Conservation (phyloP, 2,113 vertebrate species). For the Geothlypis trichas region DNA sequence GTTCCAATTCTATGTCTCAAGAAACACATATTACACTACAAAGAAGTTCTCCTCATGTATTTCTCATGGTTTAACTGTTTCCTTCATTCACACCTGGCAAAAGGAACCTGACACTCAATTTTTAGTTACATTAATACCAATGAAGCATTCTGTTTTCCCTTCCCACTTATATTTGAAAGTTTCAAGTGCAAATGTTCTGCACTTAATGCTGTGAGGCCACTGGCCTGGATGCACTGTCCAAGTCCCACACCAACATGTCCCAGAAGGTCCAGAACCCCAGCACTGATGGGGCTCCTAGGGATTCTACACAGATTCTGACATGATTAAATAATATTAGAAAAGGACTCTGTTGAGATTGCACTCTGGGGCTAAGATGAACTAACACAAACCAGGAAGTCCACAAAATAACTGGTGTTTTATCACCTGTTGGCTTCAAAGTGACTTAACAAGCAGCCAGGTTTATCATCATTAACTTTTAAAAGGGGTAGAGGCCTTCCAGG, state of each 20-base stretch:
- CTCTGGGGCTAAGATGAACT: neutral
- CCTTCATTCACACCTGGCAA: neutral
- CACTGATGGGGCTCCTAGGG: neutral
- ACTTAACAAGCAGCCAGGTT: neutral
- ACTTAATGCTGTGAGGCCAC: neutral
- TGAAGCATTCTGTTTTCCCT: neutral
- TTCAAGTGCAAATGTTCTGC: neutral
- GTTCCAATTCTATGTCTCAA: neutral
- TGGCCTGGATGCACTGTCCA: neutral
- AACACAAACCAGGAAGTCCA: neutral
- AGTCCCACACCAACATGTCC: neutral
- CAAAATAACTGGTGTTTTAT: neutral
- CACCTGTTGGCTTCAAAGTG: neutral
- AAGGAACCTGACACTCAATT: neutral
- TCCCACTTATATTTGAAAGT: neutral
- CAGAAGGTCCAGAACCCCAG: neutral
- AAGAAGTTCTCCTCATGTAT: neutral
- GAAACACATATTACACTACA: neutral
- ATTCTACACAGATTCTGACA: neutral
- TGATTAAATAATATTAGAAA: neutral
- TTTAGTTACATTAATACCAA: neutral
- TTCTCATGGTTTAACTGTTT: neutral
- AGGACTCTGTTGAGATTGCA: neutral
- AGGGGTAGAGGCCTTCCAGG: neutral
- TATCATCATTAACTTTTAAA: neutral